Conservation (phyloP, 2,797 vertebrate genomes). For the Spea hammondii region DNA sequence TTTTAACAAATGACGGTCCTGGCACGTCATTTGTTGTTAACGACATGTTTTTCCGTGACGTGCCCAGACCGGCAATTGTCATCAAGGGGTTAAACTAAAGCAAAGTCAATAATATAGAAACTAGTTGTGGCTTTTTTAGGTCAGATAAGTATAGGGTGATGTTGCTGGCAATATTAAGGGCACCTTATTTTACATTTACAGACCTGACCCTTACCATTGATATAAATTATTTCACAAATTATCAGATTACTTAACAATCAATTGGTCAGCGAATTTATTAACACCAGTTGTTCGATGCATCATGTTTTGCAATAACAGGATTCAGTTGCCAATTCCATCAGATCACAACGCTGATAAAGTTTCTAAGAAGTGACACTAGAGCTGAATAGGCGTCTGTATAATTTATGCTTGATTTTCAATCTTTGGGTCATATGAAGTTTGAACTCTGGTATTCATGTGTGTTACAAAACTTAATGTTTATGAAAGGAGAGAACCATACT, state of each 20-base stretch:
- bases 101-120: constrained; percentile 20
- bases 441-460: too few relatives aligned
- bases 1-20: too few relatives aligned
- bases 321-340: neutral
- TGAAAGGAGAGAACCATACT: too few relatives aligned
- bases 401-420: neutral
- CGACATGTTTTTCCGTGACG: too few relatives aligned
- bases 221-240: constrained; percentile 24
- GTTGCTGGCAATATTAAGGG: constrained; percentile 11
- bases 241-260: constrained; percentile 22
- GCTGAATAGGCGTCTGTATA: neutral
- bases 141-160: constrained; percentile 22
- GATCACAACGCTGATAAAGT: neutral
- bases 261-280: constrained; percentile 7
- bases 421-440: too few relatives aligned
- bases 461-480: too few relatives aligned
- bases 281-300: constrained; percentile 1
- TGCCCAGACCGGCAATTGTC: too few relatives aligned
- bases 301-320: constrained; percentile 13
- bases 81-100: too few relatives aligned
- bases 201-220: constrained; percentile 24
- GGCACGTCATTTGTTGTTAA: too few relatives aligned
- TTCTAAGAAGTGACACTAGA: neutral
- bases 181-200: constrained; percentile 18
- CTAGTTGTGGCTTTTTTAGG: constrained; percentile 25